Evolutionary conservation across 2,113 vertebrate species (phyloP).

Genomic region (Dasyornis broadbenti): DNA sequence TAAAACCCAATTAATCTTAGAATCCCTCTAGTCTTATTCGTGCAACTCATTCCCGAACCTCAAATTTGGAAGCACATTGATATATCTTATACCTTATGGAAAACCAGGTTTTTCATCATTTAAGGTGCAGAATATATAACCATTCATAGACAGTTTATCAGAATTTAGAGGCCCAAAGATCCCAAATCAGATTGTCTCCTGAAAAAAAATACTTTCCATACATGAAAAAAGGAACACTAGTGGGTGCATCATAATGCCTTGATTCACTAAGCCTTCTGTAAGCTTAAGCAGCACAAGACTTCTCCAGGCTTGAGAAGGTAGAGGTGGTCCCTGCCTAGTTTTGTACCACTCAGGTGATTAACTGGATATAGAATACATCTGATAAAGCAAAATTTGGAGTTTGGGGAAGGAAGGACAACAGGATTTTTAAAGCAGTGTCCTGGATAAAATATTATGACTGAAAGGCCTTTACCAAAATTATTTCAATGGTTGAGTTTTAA

Average conservation of each 20-base stretch:
- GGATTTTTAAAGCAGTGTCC: neutral
- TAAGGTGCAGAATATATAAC: neutral
- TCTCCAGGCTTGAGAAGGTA: neutral
- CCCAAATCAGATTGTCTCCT: neutral
- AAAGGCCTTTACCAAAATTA: slow-evolving; percentile 10
- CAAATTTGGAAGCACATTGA: neutral
- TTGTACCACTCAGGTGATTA: neutral
- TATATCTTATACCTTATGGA: neutral
- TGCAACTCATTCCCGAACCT: neutral
- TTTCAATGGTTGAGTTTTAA: neutral
- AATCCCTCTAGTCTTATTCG: neutral
- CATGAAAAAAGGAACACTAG: neutral
- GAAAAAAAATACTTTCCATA: neutral
- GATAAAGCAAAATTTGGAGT: neutral
- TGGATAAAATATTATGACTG: neutral
- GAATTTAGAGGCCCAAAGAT: neutral
- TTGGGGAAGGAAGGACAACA: neutral
- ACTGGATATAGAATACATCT: neutral
- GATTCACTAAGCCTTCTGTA: neutral
- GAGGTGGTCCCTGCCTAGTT: neutral
- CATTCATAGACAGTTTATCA: neutral
- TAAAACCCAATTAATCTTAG: neutral
- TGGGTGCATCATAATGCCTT: neutral
- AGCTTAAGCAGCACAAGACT: neutral
- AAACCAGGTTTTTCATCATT: neutral